Base-by-base conservation (phyloP, 2,113 vertebrate genomes). In the Chamaea fasciata region DNA sequence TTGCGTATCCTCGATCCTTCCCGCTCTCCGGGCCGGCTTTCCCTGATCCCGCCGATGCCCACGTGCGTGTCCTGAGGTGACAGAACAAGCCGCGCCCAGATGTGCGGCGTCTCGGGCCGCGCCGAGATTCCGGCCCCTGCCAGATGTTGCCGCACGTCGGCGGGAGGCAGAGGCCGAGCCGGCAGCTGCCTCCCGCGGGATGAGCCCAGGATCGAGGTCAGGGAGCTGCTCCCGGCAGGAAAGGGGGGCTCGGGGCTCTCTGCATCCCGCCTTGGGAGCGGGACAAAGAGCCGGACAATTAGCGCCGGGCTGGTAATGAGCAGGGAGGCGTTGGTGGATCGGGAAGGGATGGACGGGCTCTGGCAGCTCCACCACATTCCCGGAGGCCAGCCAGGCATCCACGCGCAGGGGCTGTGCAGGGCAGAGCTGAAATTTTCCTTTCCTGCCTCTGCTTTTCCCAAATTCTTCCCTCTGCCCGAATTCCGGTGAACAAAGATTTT, bases 321-420 rank as follows among this genome's bases (percentile, higher is more conserved):
- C 20, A 0, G 14, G 15, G 42, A 21, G 47, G 18, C 2, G 24
- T 31, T 27, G 30, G 7, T 7, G 35, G 30, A n/a, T 17, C 3
- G 6, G 53, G n/a, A 62, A 64, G 57, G 41, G 60, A 41, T 35
- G 35, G 82, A n/a, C n/a, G n/a, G n/a, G n/a, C n/a, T n/a, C n/a
- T n/a, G n/a, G n/a, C n/a, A n/a, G n/a, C n/a, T 14, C 55, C n/a
- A 0, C 13, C 17, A 2, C 35, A 17, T 13, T 56, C 75, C 46
- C 13, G 4, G 46, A 60, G 44, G 37, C 55, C 86, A 13, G 14
- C 26, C 17, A 3, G 78, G 31, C 22, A 5, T 4, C 4, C 14
- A 1, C 5, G 35, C 0, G n/a, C n/a, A n/a, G 69, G 68, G 55
- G 4, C 2, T 5, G 31, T 13, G 18, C 8, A 7, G 3, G 3